A percentile compares a stretch with the other conserved stretches of the same genome.
These are phyloP conservation scores for Hypsibius dujardini DNA, from an alignment of 1,140 invertebrate genomes.

Conservation along the genomic window DNA sequence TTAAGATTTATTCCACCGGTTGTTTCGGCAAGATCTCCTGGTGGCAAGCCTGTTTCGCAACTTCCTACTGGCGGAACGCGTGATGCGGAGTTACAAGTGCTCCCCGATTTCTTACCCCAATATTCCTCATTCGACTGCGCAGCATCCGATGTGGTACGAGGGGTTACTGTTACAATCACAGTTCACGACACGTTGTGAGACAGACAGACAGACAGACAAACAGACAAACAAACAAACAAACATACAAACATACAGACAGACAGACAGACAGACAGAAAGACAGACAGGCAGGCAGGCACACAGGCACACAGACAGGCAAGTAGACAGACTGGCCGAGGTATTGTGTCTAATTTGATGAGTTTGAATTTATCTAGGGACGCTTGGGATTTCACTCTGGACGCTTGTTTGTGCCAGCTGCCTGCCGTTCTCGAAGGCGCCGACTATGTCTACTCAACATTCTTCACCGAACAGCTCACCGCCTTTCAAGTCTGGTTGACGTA, in stretches of 20 bases:
- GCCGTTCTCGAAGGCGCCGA: constrained; percentile 42
- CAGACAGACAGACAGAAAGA: too few species aligned
- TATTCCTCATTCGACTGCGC: constrained; percentile 62
- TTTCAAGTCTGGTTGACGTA: constrained; percentile 84
- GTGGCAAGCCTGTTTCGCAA: constrained; percentile 94
- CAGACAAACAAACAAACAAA: too few species aligned
- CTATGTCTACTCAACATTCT: constrained; percentile 64
- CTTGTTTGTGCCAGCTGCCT: constrained; percentile 72
- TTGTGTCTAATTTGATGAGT: background rate
- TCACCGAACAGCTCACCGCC: constrained; percentile 94
- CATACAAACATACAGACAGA: too few species aligned
- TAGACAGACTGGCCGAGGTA: too few species aligned
- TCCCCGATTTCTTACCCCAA: constrained; percentile 74
- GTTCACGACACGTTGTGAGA: too few species aligned
- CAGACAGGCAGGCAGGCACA: too few species aligned
- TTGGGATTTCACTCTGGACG: constrained; percentile 89
- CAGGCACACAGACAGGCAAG: too few species aligned
- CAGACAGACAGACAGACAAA: too few species aligned
- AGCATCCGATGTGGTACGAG: constrained; percentile 46
- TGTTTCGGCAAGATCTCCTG: constrained; percentile 92
- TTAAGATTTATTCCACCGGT: constrained; percentile 76
- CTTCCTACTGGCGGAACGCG: constrained; percentile 85
- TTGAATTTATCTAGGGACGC: constrained; percentile 59
- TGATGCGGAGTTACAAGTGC: constrained; percentile 88
- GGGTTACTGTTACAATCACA: too few species aligned